phyloP scores from a whole-genome alignment of 2,888 invertebrate species.

The Tanypteryx hageni region DNA sequence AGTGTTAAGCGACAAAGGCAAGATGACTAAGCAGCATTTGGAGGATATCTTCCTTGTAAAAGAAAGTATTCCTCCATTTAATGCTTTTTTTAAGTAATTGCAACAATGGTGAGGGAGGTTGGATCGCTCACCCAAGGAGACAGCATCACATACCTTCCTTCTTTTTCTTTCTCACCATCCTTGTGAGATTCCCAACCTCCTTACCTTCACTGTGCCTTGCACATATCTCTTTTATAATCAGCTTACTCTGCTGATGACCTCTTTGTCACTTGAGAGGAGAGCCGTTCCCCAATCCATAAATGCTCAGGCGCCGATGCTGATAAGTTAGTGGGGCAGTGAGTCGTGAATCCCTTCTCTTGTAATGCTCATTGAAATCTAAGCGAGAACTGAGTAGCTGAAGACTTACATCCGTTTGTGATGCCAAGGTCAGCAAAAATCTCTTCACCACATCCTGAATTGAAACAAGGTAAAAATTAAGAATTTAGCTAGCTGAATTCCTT shows the following conservation, averaged over 20 bases:
- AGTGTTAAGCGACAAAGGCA: slow-evolving; percentile 49
- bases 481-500: neutral
- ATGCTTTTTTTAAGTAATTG: neutral
- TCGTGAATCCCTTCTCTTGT: slow-evolving; percentile 88
- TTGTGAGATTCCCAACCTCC: slow-evolving; percentile 26
- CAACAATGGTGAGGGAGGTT: neutral
- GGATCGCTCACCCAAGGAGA: slow-evolving; percentile 30
- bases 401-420: slow-evolving; percentile 89
- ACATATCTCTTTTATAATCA: slow-evolving; percentile 25
- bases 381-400: slow-evolving; percentile 93
- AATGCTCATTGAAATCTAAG: slow-evolving; percentile 96
- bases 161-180: slow-evolving; percentile 36
- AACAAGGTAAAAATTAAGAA: neutral
- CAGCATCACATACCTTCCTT: slow-evolving; percentile 61
- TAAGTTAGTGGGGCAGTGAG: slow-evolving; percentile 80
- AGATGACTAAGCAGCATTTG: slow-evolving; percentile 38
- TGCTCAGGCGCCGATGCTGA: slow-evolving; percentile 72
- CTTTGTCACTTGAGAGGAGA: slow-evolving; percentile 35
- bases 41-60: neutral
- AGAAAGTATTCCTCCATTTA: slow-evolving; percentile 2
- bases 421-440: slow-evolving; percentile 89
- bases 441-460: slow-evolving; percentile 85
- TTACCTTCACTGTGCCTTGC: neutral
- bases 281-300: slow-evolving; percentile 10
- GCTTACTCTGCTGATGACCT: slow-evolving; percentile 41